A percentile compares a stretch with the other conserved stretches of the same genome.
These are phyloP conservation scores for Lysandra coridon DNA, from an alignment of 2,888 invertebrate genomes.

Conservation along the genomic window DNA sequence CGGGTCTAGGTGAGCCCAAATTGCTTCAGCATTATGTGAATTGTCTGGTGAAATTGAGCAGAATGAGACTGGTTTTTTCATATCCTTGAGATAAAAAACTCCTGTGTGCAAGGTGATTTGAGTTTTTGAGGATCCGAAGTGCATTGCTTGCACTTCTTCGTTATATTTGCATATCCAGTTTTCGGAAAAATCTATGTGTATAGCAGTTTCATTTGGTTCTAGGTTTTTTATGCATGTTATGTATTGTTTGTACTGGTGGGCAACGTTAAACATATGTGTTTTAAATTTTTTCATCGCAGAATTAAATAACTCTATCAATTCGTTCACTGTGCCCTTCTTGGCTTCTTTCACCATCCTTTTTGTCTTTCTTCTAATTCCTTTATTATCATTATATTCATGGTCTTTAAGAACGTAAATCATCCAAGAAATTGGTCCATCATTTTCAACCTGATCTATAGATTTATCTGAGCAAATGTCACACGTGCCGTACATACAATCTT, in stretches of 20 bases:
- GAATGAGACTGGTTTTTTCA: not conserved
- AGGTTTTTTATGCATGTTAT: not conserved
- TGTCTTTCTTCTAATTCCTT: not conserved
- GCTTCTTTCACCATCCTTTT: not conserved
- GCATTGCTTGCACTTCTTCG: conserved; percentile 38
- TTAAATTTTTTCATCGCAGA: not conserved
- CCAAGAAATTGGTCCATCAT: not conserved
- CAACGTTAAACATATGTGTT: not conserved
- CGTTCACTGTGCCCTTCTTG: not conserved
- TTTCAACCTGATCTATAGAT: not conserved
- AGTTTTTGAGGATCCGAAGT: conserved; percentile 37
- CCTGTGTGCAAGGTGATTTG: not conserved
- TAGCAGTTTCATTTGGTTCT: conserved; percentile 28
- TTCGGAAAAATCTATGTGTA: conserved; percentile 39
- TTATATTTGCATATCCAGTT: conserved; percentile 37
- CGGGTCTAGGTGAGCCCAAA: no score
- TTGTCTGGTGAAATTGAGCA: not conserved
- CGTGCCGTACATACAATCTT: not conserved
- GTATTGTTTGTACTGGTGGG: not conserved
- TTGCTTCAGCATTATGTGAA: not conserved
- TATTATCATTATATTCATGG: not conserved
- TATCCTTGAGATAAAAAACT: not conserved
- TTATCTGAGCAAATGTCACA: not conserved
- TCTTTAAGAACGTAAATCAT: not conserved
- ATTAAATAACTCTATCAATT: not conserved